Evolutionary conservation across 2,797 vertebrate genomes (phyloP).

Genomic region (Zalophus californianus): DNA sequence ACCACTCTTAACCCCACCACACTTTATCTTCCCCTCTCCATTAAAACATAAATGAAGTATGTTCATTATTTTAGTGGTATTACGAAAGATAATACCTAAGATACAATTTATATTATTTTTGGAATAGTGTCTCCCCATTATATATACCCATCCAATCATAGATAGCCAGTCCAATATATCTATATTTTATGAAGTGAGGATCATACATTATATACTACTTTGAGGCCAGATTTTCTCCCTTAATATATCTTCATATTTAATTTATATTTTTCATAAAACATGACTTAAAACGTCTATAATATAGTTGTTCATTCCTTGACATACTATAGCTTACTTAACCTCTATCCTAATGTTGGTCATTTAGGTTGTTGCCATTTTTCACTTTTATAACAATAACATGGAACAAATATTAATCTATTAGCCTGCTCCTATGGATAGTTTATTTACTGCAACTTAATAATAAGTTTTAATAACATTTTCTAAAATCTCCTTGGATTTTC

Average conservation of each 20-base stretch:
- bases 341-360: neutral
- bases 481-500: neutral
- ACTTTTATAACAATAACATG: neutral
- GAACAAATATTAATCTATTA: neutral
- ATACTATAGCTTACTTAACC: neutral
- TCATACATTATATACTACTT: neutral
- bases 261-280: neutral
- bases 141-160: neutral
- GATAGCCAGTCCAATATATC: neutral
- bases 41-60: neutral
- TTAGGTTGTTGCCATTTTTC: neutral
- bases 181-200: neutral
- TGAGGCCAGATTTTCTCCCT: neutral
- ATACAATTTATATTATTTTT: neutral
- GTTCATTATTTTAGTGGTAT: neutral
- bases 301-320: neutral
- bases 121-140: neutral
- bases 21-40: neutral
- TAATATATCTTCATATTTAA: neutral
- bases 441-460: neutral
- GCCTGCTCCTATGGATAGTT: neutral
- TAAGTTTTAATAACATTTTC: neutral
- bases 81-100: neutral
- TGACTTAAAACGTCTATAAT: neutral
- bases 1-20: neutral